Percentiles rank a stretch among this genome's conserved stretches.
Conservation (phyloP, 2,797 vertebrate genomes). For the Cryptoblepharus egeriae region DNA sequence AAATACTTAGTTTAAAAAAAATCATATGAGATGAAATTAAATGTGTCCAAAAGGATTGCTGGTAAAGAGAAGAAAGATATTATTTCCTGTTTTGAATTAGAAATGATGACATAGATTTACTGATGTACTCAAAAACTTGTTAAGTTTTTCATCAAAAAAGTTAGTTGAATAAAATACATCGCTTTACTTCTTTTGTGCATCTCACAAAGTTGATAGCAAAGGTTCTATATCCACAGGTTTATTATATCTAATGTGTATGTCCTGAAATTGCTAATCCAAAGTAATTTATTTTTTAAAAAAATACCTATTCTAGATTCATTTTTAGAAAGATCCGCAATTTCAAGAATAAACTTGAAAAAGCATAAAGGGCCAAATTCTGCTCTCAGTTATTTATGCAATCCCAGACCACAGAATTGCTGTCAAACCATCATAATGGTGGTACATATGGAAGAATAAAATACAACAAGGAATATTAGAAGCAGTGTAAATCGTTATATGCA, state of each 20-base stretch:
- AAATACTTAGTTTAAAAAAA: conserved; percentile 59
- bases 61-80: not conserved
- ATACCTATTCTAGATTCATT: conserved; percentile 74
- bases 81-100: conserved; percentile 1
- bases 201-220: conserved; percentile 63
- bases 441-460: conserved; percentile 50
- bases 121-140: conserved; percentile 20
- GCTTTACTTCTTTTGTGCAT: conserved; percentile 20
- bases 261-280: conserved; percentile 65
- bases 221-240: conserved; percentile 70
- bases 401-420: conserved; percentile 50
- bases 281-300: conserved; percentile 63
- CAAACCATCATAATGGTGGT: conserved; percentile 37
- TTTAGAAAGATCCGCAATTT: conserved; percentile 69
- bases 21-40: conserved; percentile 73
- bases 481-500: conserved; percentile 54
- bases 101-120: conserved; percentile 7
- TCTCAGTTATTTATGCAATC: conserved; percentile 58
- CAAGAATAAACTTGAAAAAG: conserved; percentile 68
- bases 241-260: conserved; percentile 68
- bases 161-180: conserved; percentile 37
- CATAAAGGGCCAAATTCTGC: conserved; percentile 61
- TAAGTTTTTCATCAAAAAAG: conserved; percentile 30
- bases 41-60: conserved; percentile 60
- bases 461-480: conserved; percentile 43